Conservation (phyloP, 1,140 invertebrate genomes). For the Eumeta japonica region DNA sequence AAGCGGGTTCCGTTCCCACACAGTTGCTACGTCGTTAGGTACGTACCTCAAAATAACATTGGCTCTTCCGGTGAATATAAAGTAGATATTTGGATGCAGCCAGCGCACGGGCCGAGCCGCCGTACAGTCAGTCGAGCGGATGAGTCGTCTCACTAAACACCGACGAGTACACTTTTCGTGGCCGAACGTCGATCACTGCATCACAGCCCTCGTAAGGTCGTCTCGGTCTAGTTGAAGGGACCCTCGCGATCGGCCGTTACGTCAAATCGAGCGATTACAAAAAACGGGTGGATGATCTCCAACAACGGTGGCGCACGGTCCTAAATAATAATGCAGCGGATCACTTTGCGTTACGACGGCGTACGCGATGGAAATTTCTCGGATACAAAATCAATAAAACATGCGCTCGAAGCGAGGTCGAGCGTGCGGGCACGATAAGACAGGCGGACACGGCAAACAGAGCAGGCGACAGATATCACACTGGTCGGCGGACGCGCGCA, state of each 20-base stretch:
- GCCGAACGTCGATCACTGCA: constrained; percentile 22
- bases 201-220: constrained; percentile 6
- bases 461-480: too few relatives aligned
- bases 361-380: constrained; percentile 34
- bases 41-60: constrained; percentile 52
- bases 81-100: too few relatives aligned
- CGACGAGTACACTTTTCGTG: constrained; percentile 4
- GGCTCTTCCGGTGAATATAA: constrained; percentile 33
- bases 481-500: too few relatives aligned
- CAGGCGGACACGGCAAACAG: too few relatives aligned
- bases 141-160: too few relatives aligned
- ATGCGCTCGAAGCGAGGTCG: constrained; percentile 9
- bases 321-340: too few relatives aligned
- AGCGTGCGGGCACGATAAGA: constrained; percentile 17
- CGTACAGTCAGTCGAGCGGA: too few relatives aligned
- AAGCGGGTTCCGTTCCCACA: constrained; percentile 7
- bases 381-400: constrained; percentile 35
- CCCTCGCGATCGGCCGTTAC: constrained; percentile 23
- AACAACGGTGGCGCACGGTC: too few relatives aligned
- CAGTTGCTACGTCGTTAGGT: constrained; percentile 10
- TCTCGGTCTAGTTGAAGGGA: background rate
- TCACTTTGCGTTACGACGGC: too few relatives aligned
- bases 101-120: too few relatives aligned
- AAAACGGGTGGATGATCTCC: too few relatives aligned
- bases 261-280: constrained; percentile 24